These are phyloP conservation scores for Apodemus speciosus DNA, from an alignment of 2,113 vertebrate genomes.

Conservation along the genomic window DNA sequence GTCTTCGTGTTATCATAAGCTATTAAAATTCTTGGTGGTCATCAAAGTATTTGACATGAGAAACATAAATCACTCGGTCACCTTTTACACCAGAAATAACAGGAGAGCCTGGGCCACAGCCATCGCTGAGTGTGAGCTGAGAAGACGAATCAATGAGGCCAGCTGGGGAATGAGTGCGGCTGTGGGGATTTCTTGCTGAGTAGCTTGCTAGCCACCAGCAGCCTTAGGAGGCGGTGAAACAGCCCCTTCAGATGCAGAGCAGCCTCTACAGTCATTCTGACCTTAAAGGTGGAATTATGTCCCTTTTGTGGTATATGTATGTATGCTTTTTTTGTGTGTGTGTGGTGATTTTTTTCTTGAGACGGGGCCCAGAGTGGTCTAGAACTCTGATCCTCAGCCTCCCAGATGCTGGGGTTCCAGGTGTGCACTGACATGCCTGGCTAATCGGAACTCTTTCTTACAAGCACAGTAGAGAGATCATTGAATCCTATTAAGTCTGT, in stretches of 20 bases:
- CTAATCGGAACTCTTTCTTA: constrained; percentile 29
- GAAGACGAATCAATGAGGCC: constrained; percentile 10
- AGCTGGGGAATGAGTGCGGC: neutral
- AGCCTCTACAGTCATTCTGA: constrained; percentile 48
- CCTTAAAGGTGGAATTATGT: constrained; percentile 41
- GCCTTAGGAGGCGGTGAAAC: constrained; percentile 71
- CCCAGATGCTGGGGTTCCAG: neutral
- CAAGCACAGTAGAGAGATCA: constrained; percentile 57
- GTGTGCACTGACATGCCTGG: too few relatives aligned
- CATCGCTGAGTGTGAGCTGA: constrained; percentile 23
- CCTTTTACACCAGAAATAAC: neutral
- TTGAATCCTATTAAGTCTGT: neutral
- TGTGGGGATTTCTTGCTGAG: neutral
- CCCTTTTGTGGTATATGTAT: neutral
- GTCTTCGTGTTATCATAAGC: neutral
- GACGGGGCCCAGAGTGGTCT: neutral
- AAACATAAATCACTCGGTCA: neutral
- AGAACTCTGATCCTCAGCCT: neutral
- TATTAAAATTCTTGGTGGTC: neutral
- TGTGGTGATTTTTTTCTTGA: neutral
- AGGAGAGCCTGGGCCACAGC: neutral
- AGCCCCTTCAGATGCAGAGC: constrained; percentile 60
- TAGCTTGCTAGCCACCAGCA: constrained; percentile 49
- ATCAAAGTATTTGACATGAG: neutral
- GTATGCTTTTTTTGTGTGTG: neutral